Percentiles rank a stretch among this genome's conserved stretches.
phyloP scores from a whole-genome alignment of 1,140 invertebrate genomes.

The Drosophila quadrilineata region DNA sequence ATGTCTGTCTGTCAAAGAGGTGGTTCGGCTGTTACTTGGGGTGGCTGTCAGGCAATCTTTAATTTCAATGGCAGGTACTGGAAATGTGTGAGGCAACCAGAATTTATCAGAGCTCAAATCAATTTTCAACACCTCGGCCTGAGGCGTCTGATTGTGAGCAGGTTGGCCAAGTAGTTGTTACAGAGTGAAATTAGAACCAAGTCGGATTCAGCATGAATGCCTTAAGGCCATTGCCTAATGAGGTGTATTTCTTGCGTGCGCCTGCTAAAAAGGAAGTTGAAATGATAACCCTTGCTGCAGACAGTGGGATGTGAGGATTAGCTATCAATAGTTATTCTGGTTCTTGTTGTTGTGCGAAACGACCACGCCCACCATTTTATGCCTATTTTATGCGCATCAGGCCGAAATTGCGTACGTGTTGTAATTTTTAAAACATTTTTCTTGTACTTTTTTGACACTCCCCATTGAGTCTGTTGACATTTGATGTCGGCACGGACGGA shows the following conservation, averaged over 20 bases:
- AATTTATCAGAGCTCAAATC: slow-evolving; percentile 63
- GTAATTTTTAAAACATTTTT: slow-evolving; percentile 75
- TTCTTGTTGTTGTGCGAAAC: no score
- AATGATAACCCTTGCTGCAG: slow-evolving; percentile 41
- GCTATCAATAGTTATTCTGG: slow-evolving; percentile 34
- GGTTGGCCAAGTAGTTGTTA: slow-evolving; percentile 41
- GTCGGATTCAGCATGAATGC: neutral
- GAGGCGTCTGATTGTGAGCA: slow-evolving; percentile 28
- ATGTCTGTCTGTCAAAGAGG: no score
- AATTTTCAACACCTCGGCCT: slow-evolving; percentile 64
- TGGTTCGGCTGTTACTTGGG: no score
- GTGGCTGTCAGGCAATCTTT: slow-evolving; percentile 37
- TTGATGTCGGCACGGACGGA: slow-evolving; percentile 49
- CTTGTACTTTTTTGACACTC: slow-evolving; percentile 28
- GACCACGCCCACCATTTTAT: slow-evolving; percentile 32
- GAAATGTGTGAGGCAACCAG: slow-evolving; percentile 4
- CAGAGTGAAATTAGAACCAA: slow-evolving; percentile 25
- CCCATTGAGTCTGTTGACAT: slow-evolving; percentile 46
- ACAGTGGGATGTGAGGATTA: neutral
- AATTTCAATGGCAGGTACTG: slow-evolving; percentile 56
- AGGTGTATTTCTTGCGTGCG: slow-evolving; percentile 35
- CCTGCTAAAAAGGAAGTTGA: slow-evolving; percentile 16
- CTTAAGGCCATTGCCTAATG: slow-evolving; percentile 48
- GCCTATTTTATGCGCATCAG: slow-evolving; percentile 72
- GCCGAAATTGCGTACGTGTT: slow-evolving; percentile 70